Conservation (phyloP, 1,140 invertebrate genomes). For the Drosophila equinoxialis region DNA sequence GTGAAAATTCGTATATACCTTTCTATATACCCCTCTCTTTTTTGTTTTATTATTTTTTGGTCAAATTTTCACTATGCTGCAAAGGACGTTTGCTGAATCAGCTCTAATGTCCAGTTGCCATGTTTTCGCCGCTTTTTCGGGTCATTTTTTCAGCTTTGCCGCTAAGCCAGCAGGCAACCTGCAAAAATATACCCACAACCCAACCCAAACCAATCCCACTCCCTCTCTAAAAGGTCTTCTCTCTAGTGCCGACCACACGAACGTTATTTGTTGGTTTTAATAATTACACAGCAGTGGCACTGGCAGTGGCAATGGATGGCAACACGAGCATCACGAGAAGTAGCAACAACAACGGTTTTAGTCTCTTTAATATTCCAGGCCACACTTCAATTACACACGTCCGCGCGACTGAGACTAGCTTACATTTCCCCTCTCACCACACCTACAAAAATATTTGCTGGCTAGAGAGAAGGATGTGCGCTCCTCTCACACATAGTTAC, state of each 20-base stretch:
- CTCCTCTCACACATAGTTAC: not conserved
- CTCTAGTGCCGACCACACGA: conserved; percentile 52
- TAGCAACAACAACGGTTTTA: conserved; percentile 26
- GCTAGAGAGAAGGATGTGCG: not conserved
- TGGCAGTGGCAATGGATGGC: conserved; percentile 35
- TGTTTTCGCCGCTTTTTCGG: conserved; percentile 17
- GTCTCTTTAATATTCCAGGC: conserved; percentile 75
- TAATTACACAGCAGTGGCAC: conserved; percentile 70
- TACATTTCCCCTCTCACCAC: conserved; percentile 29
- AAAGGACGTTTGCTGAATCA: conserved; percentile 39
- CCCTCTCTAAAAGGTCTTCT: conserved; percentile 32
- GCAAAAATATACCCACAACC: conserved; percentile 20
- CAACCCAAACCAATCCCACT: conserved; percentile 1
- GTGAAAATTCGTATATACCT: not conserved
- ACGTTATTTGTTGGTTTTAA: conserved; percentile 82
- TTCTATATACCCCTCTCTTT: not conserved
- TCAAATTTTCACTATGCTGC: not conserved
- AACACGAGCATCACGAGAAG: conserved; percentile 11
- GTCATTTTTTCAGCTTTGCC: conserved; percentile 57
- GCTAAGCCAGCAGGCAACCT: conserved; percentile 46
- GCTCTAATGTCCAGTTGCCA: conserved; percentile 33
- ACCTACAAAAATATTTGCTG: not conserved
- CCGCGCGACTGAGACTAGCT: conserved; percentile 54
- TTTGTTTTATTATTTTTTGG: conserved; percentile 22
- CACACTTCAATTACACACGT: conserved; percentile 78